Conservation (phyloP, 2,113 vertebrate genomes). For the Larimichthys polyactis region DNA sequence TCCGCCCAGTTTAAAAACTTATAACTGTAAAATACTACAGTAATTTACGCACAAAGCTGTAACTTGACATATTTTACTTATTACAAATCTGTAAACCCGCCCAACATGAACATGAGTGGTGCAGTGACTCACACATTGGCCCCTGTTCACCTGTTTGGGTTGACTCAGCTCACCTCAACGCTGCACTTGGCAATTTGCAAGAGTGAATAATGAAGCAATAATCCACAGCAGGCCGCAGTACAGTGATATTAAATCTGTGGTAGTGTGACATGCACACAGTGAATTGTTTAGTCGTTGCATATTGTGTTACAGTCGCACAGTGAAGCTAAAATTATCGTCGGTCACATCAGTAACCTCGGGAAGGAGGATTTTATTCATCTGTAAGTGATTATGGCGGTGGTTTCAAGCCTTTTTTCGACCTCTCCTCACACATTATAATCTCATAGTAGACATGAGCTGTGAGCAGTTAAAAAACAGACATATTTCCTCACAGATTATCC, state of each 20-base stretch:
- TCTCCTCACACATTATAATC: not conserved
- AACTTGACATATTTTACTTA: conserved; percentile 33
- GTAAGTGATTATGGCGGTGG: not conserved
- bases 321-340: not conserved
- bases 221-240: conserved; percentile 40
- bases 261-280: conserved; percentile 9
- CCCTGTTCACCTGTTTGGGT: conserved; percentile 60
- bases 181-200: conserved; percentile 61
- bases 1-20: conserved; percentile 1
- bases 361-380: conserved; percentile 1
- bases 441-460: not conserved
- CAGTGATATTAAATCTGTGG: conserved; percentile 45
- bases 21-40: not conserved
- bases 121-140: conserved; percentile 54
- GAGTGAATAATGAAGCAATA: conserved; percentile 62
- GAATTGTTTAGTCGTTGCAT: not conserved
- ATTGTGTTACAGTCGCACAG: not conserved
- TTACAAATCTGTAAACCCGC: conserved; percentile 38
- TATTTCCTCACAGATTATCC: not conserved
- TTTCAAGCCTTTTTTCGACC: not conserved
- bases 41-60: not conserved
- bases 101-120: conserved; percentile 42
- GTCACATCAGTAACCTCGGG: not conserved
- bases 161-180: conserved; percentile 55
- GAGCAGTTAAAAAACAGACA: not conserved